Conservation (phyloP, 2,797 vertebrate genomes). For the Aeoliscus strigatus region DNA sequence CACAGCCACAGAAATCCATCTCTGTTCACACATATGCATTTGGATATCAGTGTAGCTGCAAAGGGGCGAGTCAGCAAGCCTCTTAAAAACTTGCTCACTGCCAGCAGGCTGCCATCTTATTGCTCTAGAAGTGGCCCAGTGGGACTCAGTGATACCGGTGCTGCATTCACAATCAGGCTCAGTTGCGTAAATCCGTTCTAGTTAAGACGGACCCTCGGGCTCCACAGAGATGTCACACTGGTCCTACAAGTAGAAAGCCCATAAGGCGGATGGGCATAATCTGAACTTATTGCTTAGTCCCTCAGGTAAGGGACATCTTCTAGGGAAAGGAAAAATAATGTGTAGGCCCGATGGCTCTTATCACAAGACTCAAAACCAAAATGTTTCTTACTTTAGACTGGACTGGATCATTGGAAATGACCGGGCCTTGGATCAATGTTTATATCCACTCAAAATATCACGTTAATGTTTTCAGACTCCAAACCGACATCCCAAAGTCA, state of each 20-base stretch:
- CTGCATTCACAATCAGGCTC: conserved; percentile 25
- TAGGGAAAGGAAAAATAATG: no score
- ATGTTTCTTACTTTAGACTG: no score
- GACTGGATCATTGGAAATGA: no score
- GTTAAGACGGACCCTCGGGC: conserved; percentile 21
- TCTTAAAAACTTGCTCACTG: conserved; percentile 31
- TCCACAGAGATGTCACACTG: conserved; percentile 23
- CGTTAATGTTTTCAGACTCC: no score
- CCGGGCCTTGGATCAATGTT: no score
- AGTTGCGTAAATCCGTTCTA: conserved; percentile 48
- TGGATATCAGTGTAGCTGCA: conserved; percentile 8
- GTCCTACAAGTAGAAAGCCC: conserved; percentile 19
- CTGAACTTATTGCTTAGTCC: conserved; percentile 5
- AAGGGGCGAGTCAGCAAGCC: conserved; percentile 18
- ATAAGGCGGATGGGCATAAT: not conserved
- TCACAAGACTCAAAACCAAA: no score
- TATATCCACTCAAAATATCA: no score
- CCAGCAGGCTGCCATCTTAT: conserved; percentile 43
- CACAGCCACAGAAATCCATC: conserved; percentile 2
- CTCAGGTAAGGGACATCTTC: not conserved
- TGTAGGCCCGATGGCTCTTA: no score
- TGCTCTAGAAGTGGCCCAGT: conserved; percentile 34
- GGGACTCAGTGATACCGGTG: conserved; percentile 17
- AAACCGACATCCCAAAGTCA: no score
- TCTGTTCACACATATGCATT: conserved; percentile 8